phyloP scores from a whole-genome alignment of 2,797 vertebrate genomes.

The Ceryle rudis region DNA sequence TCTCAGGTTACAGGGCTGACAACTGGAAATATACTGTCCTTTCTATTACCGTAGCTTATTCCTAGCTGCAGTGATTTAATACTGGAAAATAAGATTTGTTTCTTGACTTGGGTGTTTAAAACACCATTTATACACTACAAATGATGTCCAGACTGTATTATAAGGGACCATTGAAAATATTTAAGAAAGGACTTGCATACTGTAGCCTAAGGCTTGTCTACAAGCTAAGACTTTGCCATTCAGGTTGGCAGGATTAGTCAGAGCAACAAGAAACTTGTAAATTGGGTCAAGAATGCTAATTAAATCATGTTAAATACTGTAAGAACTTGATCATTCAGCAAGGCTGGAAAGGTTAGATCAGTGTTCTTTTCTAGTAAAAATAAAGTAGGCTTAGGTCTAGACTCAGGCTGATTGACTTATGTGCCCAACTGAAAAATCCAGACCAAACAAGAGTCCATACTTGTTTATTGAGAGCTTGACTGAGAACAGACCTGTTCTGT shows the following conservation, averaged over 20 bases:
- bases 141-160: constrained; percentile 6
- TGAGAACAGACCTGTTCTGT: background rate
- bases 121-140: background rate
- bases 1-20: background rate
- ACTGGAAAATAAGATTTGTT: constrained; percentile 9
- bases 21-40: background rate
- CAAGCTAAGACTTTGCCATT: background rate
- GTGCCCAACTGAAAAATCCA: background rate
- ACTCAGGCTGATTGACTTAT: background rate
- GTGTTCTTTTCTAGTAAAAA: background rate
- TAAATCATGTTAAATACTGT: background rate
- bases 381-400: background rate
- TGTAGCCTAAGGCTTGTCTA: background rate
- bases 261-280: background rate
- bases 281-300: constrained; percentile 19
- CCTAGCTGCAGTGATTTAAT: background rate
- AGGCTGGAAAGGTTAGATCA: background rate
- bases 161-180: background rate
- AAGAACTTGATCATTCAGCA: background rate
- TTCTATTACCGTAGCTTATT: constrained; percentile 1
- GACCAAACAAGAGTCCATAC: background rate
- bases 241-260: background rate
- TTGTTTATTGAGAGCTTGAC: background rate
- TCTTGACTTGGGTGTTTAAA: background rate
- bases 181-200: background rate